Conservation (phyloP, 2,113 vertebrate species). For the Clarias macrocephalus region DNA sequence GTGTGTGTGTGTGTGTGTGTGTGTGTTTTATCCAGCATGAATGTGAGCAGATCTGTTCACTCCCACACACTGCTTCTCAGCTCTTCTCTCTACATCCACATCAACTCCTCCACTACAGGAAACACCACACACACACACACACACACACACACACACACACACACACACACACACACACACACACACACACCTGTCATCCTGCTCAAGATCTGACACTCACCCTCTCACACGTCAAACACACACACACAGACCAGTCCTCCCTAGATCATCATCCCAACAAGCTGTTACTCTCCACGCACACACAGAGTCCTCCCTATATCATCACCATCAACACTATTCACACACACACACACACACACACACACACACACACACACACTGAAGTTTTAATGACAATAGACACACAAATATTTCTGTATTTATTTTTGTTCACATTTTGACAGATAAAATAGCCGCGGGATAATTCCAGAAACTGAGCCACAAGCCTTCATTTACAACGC, state of each 20-base stretch:
- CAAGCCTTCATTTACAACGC: too few relatives aligned
- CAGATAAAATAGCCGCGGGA: too few relatives aligned
- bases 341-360: not conserved
- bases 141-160: not conserved
- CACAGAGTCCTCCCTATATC: too few relatives aligned
- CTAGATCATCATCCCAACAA: not conserved
- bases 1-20: not conserved
- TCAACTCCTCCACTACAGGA: not conserved
- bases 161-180: not conserved
- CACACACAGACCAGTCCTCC: not conserved
- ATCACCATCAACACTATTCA: too few relatives aligned
- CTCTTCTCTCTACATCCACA: conserved; percentile 7
- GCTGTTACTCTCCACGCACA: not conserved
- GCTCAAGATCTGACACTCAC: not conserved
- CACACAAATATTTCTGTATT: not conserved
- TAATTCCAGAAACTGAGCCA: too few relatives aligned
- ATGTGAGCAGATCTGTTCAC: conserved; percentile 25
- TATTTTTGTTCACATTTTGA: too few relatives aligned
- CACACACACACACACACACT: not conserved
- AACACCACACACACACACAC: not conserved
- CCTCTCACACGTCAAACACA: not conserved
- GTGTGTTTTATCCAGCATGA: not conserved
- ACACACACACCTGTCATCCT: not conserved
- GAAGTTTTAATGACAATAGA: not conserved
- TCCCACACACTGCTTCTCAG: conserved; percentile 47